Evolutionary conservation across 1,140 invertebrate species (phyloP), one percentile per base, ranked within the genome.

Genomic region (Cotesia vestalis): DNA sequence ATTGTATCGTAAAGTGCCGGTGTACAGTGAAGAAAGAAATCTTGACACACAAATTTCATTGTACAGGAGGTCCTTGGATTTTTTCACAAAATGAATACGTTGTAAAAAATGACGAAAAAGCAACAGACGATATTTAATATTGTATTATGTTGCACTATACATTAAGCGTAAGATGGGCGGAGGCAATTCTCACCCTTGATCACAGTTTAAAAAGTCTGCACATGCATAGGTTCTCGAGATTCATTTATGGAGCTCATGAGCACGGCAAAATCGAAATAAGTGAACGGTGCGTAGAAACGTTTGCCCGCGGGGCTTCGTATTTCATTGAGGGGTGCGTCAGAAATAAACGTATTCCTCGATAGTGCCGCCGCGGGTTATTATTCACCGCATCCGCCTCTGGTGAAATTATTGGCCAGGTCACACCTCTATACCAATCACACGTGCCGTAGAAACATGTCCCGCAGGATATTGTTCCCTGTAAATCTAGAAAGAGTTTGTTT

Each of bases 391-490:
- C 63, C 63, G 63, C 63, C 63, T 66, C 63, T 20, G 63, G 63
- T 66, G n/a, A 66, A 66, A 66, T 40, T 38, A 66, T 66, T 66
- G 63, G 63, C 63, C 51, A 52, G 63, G 40, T 52, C 51, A 66
- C 51, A 52, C 60, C 34, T 38, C 34, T 62, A 46, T 46, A 62
- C 60, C 60, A 62, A 62, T 38, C 60, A 36, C 35, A 62, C 36
- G 14, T 38, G 35, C 35, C 27, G 27, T 38, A 36, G 27, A 59
- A 59, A 59, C 20, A 59, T 59, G 9, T 27, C 3, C 17, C 27
- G 20, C 20, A 20, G 8, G 57, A 59, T 27, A 20, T 20, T 20
- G 9, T 11, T 55, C 9, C 53, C 17, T 27, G 9, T 27, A 5
- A 59, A 59, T 59, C 1, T 20, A 20, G 4, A 20, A 20, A 46